A percentile compares a stretch with the other conserved stretches of the same genome.
Evolutionary conservation across 1,140 invertebrate genomes (phyloP).

Genomic region (Sycobia sp.): DNA sequence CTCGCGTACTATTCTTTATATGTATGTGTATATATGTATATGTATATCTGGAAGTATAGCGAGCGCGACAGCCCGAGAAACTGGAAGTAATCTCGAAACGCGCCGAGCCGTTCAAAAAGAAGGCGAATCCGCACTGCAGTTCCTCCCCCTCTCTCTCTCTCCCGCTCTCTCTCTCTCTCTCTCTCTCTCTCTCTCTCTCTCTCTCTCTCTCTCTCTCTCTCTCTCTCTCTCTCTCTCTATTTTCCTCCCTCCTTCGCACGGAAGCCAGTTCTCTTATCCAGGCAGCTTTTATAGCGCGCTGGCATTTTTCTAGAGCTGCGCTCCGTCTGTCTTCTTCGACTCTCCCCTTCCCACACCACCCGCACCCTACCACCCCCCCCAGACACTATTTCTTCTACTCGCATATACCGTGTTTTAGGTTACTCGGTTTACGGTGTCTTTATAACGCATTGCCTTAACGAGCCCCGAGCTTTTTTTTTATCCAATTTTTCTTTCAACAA

Average conservation of each 20-base stretch:
- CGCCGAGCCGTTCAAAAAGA: slow-evolving; percentile 14
- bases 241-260: not conserved
- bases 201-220: not conserved
- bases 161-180: too few relatives aligned
- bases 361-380: too few relatives aligned
- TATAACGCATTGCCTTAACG: not conserved
- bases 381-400: too few relatives aligned
- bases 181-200: not conserved
- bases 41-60: not conserved
- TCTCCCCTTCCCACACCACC: too few relatives aligned
- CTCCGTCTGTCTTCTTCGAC: too few relatives aligned
- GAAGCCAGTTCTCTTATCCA: not conserved
- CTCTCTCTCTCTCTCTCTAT: too few relatives aligned
- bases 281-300: not conserved
- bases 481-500: too few relatives aligned
- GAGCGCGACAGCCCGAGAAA: slow-evolving; percentile 17
- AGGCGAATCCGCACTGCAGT: not conserved
- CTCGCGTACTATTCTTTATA: too few relatives aligned
- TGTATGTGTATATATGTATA: too few relatives aligned
- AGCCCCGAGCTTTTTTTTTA: too few relatives aligned
- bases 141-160: not conserved
- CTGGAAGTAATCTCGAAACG: slow-evolving; percentile 26
- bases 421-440: not conserved
- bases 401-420: not conserved
- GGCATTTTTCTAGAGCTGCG: slow-evolving; percentile 1